A percentile compares a stretch with the other conserved stretches of the same genome.
Conservation (phyloP, 2,888 invertebrate species). For the Trachelus troglodyta region DNA sequence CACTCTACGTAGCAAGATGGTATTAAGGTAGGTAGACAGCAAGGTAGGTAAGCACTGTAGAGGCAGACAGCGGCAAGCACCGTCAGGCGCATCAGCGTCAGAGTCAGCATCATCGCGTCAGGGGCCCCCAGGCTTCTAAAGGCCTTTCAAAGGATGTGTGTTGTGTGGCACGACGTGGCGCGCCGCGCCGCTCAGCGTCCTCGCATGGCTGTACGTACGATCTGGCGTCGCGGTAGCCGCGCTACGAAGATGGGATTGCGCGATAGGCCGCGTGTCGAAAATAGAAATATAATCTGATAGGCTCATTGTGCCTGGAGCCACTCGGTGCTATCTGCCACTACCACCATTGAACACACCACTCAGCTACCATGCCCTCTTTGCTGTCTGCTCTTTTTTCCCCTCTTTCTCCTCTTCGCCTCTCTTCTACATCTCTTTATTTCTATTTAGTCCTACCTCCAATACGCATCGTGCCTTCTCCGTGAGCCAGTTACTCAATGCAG, state of each 20-base stretch:
- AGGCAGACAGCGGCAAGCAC: slow-evolving; percentile 21
- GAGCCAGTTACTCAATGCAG: neutral
- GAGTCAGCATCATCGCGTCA: slow-evolving; percentile 28
- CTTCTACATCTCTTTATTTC: slow-evolving; percentile 2
- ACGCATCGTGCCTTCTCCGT: neutral
- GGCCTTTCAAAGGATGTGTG: neutral
- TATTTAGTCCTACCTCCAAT: neutral
- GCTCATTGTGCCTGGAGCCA: slow-evolving; percentile 64
- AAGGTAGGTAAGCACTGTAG: neutral
- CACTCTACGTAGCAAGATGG: neutral
- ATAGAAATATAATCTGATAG: slow-evolving; percentile 67
- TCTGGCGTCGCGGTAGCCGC: slow-evolving; percentile 50
- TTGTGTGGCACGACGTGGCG: neutral
- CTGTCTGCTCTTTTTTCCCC: slow-evolving; percentile 24
- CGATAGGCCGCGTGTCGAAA: slow-evolving; percentile 65
- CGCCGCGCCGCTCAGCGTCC: slow-evolving; percentile 1
- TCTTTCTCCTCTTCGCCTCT: neutral
- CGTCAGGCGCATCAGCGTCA: slow-evolving; percentile 31
- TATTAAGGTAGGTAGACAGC: neutral
- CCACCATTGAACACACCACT: slow-evolving; percentile 44
- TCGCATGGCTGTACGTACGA: slow-evolving; percentile 3
- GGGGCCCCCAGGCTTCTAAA: slow-evolving; percentile 30
- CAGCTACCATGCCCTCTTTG: slow-evolving; percentile 31
- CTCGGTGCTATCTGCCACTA: slow-evolving; percentile 57
- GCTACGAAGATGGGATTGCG: slow-evolving; percentile 61